Evolutionary conservation across 1,140 invertebrate species (phyloP), one percentile per base, ranked within the genome.

Genomic region (Scaptomyza hsui): DNA sequence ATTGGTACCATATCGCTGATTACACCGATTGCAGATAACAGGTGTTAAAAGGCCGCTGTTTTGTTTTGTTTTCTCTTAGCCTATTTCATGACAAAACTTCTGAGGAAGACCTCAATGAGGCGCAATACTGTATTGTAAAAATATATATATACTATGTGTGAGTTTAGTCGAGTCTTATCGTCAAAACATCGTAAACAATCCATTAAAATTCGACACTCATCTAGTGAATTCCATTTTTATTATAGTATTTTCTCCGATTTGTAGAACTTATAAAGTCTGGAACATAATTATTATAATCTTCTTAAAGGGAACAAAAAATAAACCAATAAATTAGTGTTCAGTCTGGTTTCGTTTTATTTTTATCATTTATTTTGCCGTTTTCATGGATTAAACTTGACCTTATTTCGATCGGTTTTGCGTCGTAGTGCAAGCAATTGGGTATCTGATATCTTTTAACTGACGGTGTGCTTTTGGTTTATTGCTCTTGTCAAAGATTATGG

Each of bases 61-160:
- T 7, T 21, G 19, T 7, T 51, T 12, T 18, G 24, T 51, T 60
- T 51, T n/a, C 32, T 42, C n/a, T 44, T 24, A 7, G 15, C 4
- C 32, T n/a, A 37, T 37, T 35, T 35, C 16, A 21, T 45, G 41
- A 59, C 29, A 47, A 35, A 47, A 67, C 45, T 67, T 67, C 63
- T 59, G 55, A 15, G 63, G 45, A 67, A 67, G 55, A 67, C 13
- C 18, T 44, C 35, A 51, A 42, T 39, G 21, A 60, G 55, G 32
- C 55, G 63, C 45, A 60, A 60, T 59, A 32, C n/a, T 29, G 5
- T 51, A 16, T 44, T 26, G n/a, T 39, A 48, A 47, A 60, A 24
- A n/a, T 10, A 10, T 35, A 35, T 26, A n/a, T 4, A 24, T n/a
- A n/a, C n/a, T n/a, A n/a, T n/a, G n/a, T n/a, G n/a, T n/a, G n/a